phyloP scores from a whole-genome alignment of 92 coral and sea anemone species.

The Actinostola sp. region DNA sequence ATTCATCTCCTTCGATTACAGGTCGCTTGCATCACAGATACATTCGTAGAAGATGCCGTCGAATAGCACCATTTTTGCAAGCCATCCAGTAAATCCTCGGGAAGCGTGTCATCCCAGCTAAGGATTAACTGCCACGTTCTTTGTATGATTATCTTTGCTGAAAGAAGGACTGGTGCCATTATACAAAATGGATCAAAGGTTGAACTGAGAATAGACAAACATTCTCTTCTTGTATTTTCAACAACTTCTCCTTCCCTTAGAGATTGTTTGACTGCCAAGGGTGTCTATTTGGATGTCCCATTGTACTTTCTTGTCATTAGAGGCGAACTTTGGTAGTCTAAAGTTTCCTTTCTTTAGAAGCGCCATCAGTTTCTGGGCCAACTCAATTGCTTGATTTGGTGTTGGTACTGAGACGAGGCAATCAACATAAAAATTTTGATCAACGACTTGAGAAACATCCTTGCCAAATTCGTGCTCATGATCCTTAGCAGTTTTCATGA shows the following conservation, averaged over 20 bases:
- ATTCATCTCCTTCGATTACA: no score
- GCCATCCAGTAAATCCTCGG: slow-evolving; percentile 32
- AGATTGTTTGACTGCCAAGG: slow-evolving; percentile 33
- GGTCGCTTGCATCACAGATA: no score
- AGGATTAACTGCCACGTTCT: slow-evolving; percentile 36
- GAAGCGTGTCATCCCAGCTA: slow-evolving; percentile 33
- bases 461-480: slow-evolving; percentile 21
- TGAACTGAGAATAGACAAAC: slow-evolving; percentile 36
- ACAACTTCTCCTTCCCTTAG: slow-evolving; percentile 13
- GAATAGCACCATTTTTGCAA: slow-evolving; percentile 37
- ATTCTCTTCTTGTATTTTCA: slow-evolving; percentile 45
- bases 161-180: slow-evolving; percentile 32
- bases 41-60: no score
- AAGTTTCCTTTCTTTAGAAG: slow-evolving; percentile 55
- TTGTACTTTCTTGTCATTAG: slow-evolving; percentile 46
- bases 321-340: slow-evolving; percentile 51
- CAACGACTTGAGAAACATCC: slow-evolving; percentile 41
- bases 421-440: slow-evolving; percentile 46
- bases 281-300: slow-evolving; percentile 48
- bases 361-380: slow-evolving; percentile 34
- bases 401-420: slow-evolving; percentile 41
- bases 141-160: slow-evolving; percentile 39
- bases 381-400: slow-evolving; percentile 26
- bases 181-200: slow-evolving; percentile 40
- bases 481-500: slow-evolving; percentile 41